Evolutionary conservation across 2,113 vertebrate species (phyloP).

Genomic region (Xenotilapia flavipinnis): DNA sequence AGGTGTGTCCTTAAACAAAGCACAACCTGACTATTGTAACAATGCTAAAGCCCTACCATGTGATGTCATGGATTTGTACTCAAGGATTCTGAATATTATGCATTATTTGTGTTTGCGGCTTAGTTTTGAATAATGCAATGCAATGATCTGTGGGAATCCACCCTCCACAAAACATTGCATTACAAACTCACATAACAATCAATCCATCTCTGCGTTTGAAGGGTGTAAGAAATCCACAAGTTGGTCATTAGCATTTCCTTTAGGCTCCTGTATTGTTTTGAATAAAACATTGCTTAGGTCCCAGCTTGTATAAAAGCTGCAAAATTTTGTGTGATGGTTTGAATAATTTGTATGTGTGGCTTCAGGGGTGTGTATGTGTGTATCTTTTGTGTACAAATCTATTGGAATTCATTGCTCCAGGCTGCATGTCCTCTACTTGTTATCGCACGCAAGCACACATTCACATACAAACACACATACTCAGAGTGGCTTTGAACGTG

Average conservation of each 20-base stretch:
- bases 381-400: constrained; percentile 18
- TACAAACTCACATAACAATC: constrained; percentile 35
- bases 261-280: constrained; percentile 34
- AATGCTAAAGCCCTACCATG: background rate
- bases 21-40: background rate
- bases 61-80: constrained; percentile 18
- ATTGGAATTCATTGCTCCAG: constrained; percentile 53
- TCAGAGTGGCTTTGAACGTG: constrained; percentile 31
- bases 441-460: constrained; percentile 17
- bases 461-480: constrained; percentile 3
- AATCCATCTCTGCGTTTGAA: constrained; percentile 21
- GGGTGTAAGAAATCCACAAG: constrained; percentile 3
- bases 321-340: background rate
- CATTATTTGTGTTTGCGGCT: background rate
- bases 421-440: constrained; percentile 56
- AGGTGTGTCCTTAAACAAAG: background rate
- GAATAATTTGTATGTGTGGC: background rate
- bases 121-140: constrained; percentile 29
- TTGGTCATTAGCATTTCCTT: constrained; percentile 44
- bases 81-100: background rate
- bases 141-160: background rate
- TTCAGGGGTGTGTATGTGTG: background rate
- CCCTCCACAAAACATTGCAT: background rate
- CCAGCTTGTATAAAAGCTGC: background rate
- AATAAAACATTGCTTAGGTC: constrained; percentile 52